Conservation (phyloP, 2,113 vertebrate species). For the Phoxinus phoxinus region DNA sequence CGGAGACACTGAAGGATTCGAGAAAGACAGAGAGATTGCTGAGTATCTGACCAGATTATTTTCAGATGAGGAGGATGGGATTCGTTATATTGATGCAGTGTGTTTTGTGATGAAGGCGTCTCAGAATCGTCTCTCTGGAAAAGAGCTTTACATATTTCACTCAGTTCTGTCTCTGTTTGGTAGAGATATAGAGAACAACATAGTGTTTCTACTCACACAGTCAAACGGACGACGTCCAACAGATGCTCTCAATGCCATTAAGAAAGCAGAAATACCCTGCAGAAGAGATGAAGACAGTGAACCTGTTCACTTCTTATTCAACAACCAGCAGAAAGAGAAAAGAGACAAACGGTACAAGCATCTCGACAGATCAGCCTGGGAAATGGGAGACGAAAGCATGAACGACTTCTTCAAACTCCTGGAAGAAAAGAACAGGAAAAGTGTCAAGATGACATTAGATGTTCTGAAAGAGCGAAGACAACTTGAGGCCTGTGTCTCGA, state of each 20-base stretch:
- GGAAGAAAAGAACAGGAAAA: conserved; percentile 16
- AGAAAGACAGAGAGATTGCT: too few relatives aligned
- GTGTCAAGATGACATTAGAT: neutral
- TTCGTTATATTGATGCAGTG: conserved; percentile 27
- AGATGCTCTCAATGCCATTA: conserved; percentile 6
- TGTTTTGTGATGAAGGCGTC: conserved; percentile 32
- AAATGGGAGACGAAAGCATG: neutral
- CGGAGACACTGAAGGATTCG: too few relatives aligned
- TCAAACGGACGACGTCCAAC: conserved; percentile 17
- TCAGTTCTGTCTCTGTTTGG: conserved; percentile 42
- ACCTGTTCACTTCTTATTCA: conserved; percentile 19
- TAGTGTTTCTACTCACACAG: conserved; percentile 32
- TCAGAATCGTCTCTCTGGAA: conserved; percentile 8
- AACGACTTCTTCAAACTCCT: neutral
- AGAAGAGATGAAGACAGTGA: neutral
- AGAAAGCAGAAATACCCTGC: neutral
- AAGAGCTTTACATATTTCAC: conserved; percentile 38
- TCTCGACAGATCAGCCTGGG: neutral
- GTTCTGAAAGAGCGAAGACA: conserved; percentile 12
- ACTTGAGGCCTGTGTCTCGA: conserved; percentile 35
- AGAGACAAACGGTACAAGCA: neutral
- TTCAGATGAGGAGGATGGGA: neutral
- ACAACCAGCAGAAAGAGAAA: conserved; percentile 8
- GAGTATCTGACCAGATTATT: too few relatives aligned
- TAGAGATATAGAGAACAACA: conserved; percentile 37